Base-by-base conservation (phyloP, 2,113 vertebrate species). In the Isichthys henryi region DNA sequence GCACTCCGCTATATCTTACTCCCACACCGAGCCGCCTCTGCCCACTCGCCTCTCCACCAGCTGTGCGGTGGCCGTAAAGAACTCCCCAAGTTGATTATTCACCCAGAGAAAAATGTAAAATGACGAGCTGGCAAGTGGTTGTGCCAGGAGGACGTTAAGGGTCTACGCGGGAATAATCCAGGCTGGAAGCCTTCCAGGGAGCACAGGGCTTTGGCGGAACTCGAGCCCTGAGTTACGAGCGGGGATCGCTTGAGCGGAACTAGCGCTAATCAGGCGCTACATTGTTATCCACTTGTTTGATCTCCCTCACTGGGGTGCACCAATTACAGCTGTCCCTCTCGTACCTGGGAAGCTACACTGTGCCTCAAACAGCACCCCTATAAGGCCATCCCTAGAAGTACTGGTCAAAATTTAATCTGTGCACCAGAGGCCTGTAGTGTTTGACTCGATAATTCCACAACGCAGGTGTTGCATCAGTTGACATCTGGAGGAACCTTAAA, bases 251-350 rank as follows among this genome's bases (percentile, higher is more conserved):
- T 56, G 50, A 89, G 88, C 88, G 83, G 74, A 83, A 83, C 88
- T 52, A 17, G 31, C 74, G 21, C 35, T 89, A 89, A 89, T 83
- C 88, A 83, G 88, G 49, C 77, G 15, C 13, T n/a, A 21, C 49
- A 5, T 45, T 83, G 88, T 83, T 83, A 89, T n/a, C 31, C 88
- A 50, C 46, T 53, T 35, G 17, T 89, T 83, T 89, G 88, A 82
- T 89, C 74, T 89, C 70, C 21, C 77, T 83, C 74, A 35, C 88
- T 45, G 77, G 88, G 88, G 49, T 56, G 39, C 31, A 48, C 49
- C 88, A 89, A 89, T 89, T 89, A 89, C 27, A 80, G 46, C 70
- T 39, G 3, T 23, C 82, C 82, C 45, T 48, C 7, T 23, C 45
- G 0, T 84, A 46, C 45, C 82, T 21, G 8, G 50, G 52, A 45